Conservation (phyloP, 2,888 invertebrate species). For the Andrena marginata region DNA sequence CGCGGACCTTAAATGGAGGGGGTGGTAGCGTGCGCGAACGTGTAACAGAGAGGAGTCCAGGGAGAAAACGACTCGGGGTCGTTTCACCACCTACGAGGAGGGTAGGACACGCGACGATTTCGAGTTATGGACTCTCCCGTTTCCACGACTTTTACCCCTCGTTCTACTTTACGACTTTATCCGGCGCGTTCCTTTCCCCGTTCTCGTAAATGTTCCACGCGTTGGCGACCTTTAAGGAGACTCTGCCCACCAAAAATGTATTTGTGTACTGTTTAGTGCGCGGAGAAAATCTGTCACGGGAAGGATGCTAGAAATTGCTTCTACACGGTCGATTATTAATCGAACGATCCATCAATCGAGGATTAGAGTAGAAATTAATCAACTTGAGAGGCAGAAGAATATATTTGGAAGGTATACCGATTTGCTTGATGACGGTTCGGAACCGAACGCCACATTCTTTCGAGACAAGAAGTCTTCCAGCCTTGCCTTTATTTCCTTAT, state of each 20-base stretch:
- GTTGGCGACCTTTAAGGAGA: slow-evolving; percentile 7
- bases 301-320: too few relatives aligned
- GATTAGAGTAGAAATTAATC: too few relatives aligned
- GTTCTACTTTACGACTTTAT: slow-evolving; percentile 67
- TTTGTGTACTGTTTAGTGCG: too few relatives aligned
- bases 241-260: neutral
- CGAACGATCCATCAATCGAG: too few relatives aligned
- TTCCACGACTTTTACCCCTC: slow-evolving; percentile 53
- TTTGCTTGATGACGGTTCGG: too few relatives aligned
- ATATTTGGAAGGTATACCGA: too few relatives aligned
- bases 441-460: too few relatives aligned
- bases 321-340: too few relatives aligned
- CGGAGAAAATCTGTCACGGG: too few relatives aligned
- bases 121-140: slow-evolving; percentile 53
- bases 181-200: slow-evolving; percentile 43
- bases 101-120: slow-evolving; percentile 49
- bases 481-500: too few relatives aligned
- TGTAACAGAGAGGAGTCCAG: slow-evolving; percentile 41
- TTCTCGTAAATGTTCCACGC: slow-evolving; percentile 18
- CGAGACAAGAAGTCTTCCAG: too few relatives aligned
- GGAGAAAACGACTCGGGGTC: slow-evolving; percentile 57
- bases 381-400: too few relatives aligned
- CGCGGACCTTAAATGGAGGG: slow-evolving; percentile 1
- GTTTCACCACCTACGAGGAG: slow-evolving; percentile 56
- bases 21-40: slow-evolving; percentile 27